Percentiles rank a stretch among this genome's conserved stretches.
Conservation (phyloP, 2,888 invertebrate genomes). For the Lymantria monacha region DNA sequence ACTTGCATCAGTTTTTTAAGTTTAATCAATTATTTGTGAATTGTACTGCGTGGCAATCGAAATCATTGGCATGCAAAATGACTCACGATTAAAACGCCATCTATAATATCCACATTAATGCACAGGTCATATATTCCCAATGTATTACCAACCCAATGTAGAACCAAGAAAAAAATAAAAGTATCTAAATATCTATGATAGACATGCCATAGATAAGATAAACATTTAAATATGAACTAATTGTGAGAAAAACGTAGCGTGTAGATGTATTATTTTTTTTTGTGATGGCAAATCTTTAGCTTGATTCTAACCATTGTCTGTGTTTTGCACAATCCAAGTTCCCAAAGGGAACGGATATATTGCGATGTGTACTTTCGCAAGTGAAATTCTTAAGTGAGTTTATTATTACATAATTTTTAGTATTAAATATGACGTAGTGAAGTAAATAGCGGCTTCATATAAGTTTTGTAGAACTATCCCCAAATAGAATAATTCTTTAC, state of each 20-base stretch:
- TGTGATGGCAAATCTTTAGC: conserved; percentile 9
- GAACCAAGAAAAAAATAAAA: neutral
- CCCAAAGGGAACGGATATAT: conserved; percentile 19
- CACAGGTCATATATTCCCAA: too few relatives aligned
- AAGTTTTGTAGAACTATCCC: too few relatives aligned
- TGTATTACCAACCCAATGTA: too few relatives aligned
- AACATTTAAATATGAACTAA: conserved; percentile 14
- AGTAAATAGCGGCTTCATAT: too few relatives aligned
- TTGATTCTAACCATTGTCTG: conserved; percentile 18
- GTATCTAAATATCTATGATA: neutral
- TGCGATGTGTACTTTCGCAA: conserved; percentile 22
- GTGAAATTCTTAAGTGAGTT: conserved; percentile 18
- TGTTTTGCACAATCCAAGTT: conserved; percentile 22
- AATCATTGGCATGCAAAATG: too few relatives aligned
- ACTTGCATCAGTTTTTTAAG: too few relatives aligned
- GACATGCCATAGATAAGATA: conserved; percentile 16
- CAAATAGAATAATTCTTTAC: too few relatives aligned
- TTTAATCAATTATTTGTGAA: too few relatives aligned
- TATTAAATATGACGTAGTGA: neutral
- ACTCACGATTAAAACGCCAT: too few relatives aligned
- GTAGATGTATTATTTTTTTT: conserved; percentile 19
- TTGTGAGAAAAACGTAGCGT: conserved; percentile 25
- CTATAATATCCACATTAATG: too few relatives aligned
- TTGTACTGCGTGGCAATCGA: too few relatives aligned
- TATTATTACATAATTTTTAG: conserved; percentile 3